Base-by-base conservation (phyloP, 2,888 invertebrate species). In the Volucella bombylans region DNA sequence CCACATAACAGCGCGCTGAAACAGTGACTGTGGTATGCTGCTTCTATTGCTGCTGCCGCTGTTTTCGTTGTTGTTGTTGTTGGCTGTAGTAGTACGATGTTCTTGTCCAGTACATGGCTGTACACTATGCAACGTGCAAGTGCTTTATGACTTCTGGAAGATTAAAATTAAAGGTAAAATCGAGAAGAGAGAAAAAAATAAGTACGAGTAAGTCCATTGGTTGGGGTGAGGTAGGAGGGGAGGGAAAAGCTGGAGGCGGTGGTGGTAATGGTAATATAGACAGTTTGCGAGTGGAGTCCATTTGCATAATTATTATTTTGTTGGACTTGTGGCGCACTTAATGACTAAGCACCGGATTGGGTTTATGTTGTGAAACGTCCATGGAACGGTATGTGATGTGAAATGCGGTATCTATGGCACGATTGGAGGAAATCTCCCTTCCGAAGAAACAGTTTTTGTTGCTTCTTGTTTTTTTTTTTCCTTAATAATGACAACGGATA, bases 251-350 rank as follows among this genome's bases (percentile, higher is more conserved):
- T 31, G 6, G 31, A 31, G 31, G 31, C 31, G 31, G 31, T 31
- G 31, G 31, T 6, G 31, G 31, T 31, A 31, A 31, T 31, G 4
- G 31, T 31, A 31, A 31, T 31, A 31, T 31, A 31, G 31, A 31
- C 31, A 31, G 31, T 31, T 31, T 57, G 57, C 43, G 4, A 47
- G 55, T 23, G 54, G 62, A 62, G 76, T 71, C 62, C 68, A 85
- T 85, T 85, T 85, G 85, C 85, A 85, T 85, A 85, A 85, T 85
- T 85, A 85, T 85, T 77, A 81, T 85, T 31, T 85, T 85, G 85
- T 77, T 81, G 76, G 85, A 76, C 76, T 85, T 85, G 85, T 85
- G 85, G 85, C 85, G 85, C 76, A 85, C 85, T 85, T 85, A 85
- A 85, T 85, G 85, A 81, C 78, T 81, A 81, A 57, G 81, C 85